Evolutionary conservation across 2,888 invertebrate species (phyloP).

Genomic region (Eilema caniola): DNA sequence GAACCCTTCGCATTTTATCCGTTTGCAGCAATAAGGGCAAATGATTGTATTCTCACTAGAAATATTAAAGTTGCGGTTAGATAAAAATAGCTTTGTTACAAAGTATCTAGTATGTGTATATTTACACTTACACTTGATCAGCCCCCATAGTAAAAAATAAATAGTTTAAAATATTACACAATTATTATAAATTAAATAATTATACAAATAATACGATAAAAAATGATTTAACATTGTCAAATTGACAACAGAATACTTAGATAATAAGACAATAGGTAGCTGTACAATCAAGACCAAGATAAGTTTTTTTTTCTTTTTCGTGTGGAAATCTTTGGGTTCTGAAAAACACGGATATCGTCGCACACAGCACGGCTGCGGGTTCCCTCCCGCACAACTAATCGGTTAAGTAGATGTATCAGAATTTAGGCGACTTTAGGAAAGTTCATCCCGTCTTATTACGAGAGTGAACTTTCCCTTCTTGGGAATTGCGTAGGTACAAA

Average conservation of each 20-base stretch:
- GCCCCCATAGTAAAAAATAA: slow-evolving; percentile 1
- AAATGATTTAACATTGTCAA: slow-evolving; percentile 8
- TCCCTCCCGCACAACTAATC: no score
- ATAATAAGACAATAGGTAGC: background rate
- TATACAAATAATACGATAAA: background rate
- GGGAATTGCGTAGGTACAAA: no score
- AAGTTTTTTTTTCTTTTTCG: background rate
- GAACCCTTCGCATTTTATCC: slow-evolving; percentile 22
- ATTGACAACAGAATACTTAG: slow-evolving; percentile 1
- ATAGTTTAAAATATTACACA: slow-evolving; percentile 2
- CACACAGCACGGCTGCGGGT: no score
- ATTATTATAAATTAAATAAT: background rate
- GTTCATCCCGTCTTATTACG: no score
- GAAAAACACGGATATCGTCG: no score
- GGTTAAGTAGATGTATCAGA: no score
- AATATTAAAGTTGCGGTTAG: background rate
- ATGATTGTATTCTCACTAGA: slow-evolving; percentile 25
- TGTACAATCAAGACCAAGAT: no score
- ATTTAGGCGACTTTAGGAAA: no score
- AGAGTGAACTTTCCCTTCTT: no score
- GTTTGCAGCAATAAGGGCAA: slow-evolving; percentile 31
- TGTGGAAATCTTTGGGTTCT: background rate
- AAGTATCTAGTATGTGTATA: background rate
- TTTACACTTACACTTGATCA: slow-evolving; percentile 5
- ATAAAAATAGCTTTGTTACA: background rate